phyloP scores from a whole-genome alignment of 92 coral and sea anemone genomes.

The Epizoanthus fatuus region DNA sequence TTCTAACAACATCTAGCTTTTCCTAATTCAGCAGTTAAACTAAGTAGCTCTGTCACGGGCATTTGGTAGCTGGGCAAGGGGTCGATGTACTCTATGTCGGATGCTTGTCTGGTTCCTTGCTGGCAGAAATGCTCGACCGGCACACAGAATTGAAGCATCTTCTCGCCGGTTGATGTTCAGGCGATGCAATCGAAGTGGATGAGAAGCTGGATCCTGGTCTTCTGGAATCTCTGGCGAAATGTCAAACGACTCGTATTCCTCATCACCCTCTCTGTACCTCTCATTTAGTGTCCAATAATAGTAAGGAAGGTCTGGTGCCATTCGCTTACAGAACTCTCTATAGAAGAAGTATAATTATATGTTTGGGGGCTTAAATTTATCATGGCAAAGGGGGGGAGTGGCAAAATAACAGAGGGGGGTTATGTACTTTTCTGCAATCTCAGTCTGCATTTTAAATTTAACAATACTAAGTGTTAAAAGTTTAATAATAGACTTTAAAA shows the following conservation, averaged over 20 bases:
- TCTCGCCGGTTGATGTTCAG: conserved; percentile 53
- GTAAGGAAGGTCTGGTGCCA: conserved; percentile 51
- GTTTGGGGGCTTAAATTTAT: too few species aligned
- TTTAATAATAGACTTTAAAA: too few species aligned
- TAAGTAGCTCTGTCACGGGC: conserved; percentile 12
- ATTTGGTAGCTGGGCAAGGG: conserved; percentile 51
- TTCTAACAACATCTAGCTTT: too few species aligned
- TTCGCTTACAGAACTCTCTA: conserved; percentile 63
- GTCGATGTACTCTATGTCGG: conserved; percentile 48
- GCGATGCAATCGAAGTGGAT: conserved; percentile 59
- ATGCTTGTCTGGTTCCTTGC: conserved; percentile 56
- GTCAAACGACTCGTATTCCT: conserved; percentile 43
- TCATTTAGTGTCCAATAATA: conserved; percentile 66
- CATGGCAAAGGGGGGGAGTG: too few species aligned
- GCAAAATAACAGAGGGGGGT: too few species aligned
- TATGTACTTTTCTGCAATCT: too few species aligned
- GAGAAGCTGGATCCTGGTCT: conserved; percentile 51
- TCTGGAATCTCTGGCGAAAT: conserved; percentile 44
- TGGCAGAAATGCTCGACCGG: conserved; percentile 60
- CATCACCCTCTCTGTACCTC: conserved; percentile 42
- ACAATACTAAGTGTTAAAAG: too few species aligned
- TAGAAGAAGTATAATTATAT: neutral
- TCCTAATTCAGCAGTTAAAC: too few species aligned
- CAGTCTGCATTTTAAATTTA: too few species aligned
- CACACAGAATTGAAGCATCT: conserved; percentile 51